phyloP scores from a whole-genome alignment of 2,888 invertebrate genomes.

The Cheilosia soror region DNA sequence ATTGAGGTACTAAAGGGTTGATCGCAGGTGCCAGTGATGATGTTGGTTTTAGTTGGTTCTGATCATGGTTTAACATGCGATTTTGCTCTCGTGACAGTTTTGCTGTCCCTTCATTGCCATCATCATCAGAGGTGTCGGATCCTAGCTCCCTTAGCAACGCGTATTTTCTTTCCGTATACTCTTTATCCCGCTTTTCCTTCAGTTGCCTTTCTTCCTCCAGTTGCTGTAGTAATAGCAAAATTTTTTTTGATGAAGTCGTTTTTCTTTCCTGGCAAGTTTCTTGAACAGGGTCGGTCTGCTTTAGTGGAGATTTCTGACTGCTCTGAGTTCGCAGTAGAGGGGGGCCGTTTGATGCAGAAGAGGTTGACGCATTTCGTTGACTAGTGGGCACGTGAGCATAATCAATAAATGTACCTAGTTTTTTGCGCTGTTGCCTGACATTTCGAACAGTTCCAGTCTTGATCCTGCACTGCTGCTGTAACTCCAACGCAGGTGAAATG shows the following conservation, averaged over 20 bases:
- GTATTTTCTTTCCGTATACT: slow-evolving; percentile 7
- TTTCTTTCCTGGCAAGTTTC: background rate
- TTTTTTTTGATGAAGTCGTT: background rate
- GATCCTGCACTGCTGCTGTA: background rate
- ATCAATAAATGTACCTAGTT: background rate
- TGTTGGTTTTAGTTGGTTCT: background rate
- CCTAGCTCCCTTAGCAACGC: background rate
- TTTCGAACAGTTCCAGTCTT: slow-evolving; percentile 7
- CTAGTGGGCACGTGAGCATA: background rate
- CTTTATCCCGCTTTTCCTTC: slow-evolving; percentile 20
- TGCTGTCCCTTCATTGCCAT: background rate
- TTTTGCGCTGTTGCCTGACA: background rate
- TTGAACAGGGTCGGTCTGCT: background rate
- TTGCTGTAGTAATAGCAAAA: background rate
- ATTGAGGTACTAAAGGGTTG: too few relatives aligned
- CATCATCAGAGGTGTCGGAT: background rate
- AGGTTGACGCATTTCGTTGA: background rate
- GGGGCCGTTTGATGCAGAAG: background rate
- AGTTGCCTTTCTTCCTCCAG: slow-evolving; percentile 22
- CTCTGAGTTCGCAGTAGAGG: background rate
- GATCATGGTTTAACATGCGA: background rate
- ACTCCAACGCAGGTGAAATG: slow-evolving; percentile 20
- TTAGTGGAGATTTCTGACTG: background rate
- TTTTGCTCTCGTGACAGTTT: background rate
- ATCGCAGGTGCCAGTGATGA: too few relatives aligned